Evolutionary conservation across 2,888 invertebrate genomes (phyloP), one percentile per base, ranked within the genome.

Genomic region (Cheilosia soror): DNA sequence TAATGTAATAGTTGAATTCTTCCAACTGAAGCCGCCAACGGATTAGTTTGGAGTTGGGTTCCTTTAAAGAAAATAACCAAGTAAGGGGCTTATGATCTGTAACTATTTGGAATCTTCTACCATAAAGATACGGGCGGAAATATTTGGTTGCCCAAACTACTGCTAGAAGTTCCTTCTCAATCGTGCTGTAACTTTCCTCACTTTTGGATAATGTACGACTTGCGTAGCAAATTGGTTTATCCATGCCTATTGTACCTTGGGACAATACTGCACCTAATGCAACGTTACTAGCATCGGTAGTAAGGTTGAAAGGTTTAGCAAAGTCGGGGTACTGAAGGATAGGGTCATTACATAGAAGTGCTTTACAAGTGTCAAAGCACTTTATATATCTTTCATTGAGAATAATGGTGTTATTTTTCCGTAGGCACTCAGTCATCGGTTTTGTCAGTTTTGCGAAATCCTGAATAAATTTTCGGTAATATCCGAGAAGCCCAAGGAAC

Each of bases 291-390:
- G 62, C 60, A 9, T 60, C 53, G 9, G 72, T 72, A 15, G 72
- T 89, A n/a, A 90, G 7, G 7, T 79, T 71, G 65, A 90, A 90
- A 5, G 86, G 73, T 5, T 62, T 40, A 4, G 15, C 5, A 55
- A 80, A 80, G n/a, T 80, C 90, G 2, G 90, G 90, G 37, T 90
- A 92, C 65, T 89, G 87, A 20, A 92, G 62, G 4, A 92, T 86
- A 0, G 90, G 91, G n/a, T 88, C 42, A 47, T 65, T 71, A 13
- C 49, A 71, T 3, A 80, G 27, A n/a, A 60, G 44, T 20, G 53
- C 40, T 53, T 80, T 76, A 6, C 69, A 75, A 13, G 13, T 71
- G 71, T 85, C 65, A 49, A 84, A 84, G 13, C 57, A 51, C 5
- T 75, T 33, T 2, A 53, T 4, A 53, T 71, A 79, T 31, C 44